A percentile compares a stretch with the other conserved stretches of the same genome.
Evolutionary conservation across 1,140 invertebrate species (phyloP).

Genomic region (Rhagoletis pomonella): DNA sequence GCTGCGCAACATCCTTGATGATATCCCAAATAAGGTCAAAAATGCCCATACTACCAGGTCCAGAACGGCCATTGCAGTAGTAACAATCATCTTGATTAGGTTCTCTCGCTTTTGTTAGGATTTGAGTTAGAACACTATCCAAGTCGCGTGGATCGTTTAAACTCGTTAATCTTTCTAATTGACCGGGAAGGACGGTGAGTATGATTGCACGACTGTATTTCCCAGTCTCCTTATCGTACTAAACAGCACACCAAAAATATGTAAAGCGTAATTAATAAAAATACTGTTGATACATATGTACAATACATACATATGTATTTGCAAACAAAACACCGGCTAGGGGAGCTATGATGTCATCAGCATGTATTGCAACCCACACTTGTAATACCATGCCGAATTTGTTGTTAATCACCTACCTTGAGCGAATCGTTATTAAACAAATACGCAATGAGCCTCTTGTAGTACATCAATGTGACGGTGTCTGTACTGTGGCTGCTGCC

Average conservation of each 20-base stretch:
- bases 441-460: constrained; percentile 65
- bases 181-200: constrained; percentile 61
- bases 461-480: constrained; percentile 64
- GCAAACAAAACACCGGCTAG: neutral
- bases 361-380: neutral
- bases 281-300: too few species aligned
- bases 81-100: constrained; percentile 56
- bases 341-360: constrained; percentile 51
- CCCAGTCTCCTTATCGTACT: constrained; percentile 59
- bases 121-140: constrained; percentile 63
- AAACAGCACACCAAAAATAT: constrained; percentile 30
- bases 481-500: constrained; percentile 57
- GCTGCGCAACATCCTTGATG: constrained; percentile 59
- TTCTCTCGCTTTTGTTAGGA: constrained; percentile 59
- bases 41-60: constrained; percentile 52
- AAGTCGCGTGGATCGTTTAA: constrained; percentile 65
- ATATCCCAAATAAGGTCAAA: constrained; percentile 62
- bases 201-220: constrained; percentile 62
- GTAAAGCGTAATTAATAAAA: constrained; percentile 47
- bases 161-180: constrained; percentile 62
- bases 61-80: too few species aligned
- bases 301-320: too few species aligned
- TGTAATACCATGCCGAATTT: neutral
- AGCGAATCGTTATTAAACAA: constrained; percentile 64
- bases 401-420: constrained; percentile 59